A percentile compares a stretch with the other conserved stretches of the same genome.
Evolutionary conservation across 2,888 invertebrate species (phyloP).

Genomic region (Heliothis peltigera): DNA sequence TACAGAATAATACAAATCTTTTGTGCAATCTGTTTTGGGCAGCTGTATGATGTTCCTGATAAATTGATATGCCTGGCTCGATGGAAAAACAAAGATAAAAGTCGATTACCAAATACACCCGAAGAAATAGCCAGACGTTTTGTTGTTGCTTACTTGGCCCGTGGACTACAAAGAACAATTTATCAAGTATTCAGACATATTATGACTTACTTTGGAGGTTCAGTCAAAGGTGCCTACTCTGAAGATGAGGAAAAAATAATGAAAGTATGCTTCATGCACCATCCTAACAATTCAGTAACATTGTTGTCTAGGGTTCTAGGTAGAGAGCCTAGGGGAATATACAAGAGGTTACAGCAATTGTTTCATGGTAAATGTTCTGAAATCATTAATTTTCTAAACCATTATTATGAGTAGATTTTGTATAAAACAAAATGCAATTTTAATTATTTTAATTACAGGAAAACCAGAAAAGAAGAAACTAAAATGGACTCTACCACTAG

Average conservation of each 20-base stretch:
- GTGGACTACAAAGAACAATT: slow-evolving; percentile 76
- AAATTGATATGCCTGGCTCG: slow-evolving; percentile 75
- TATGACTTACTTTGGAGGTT: slow-evolving; percentile 65
- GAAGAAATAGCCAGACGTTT: slow-evolving; percentile 75
- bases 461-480: slow-evolving; percentile 67
- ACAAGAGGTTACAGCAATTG: slow-evolving; percentile 67
- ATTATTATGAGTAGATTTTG: neutral
- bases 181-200: slow-evolving; percentile 78
- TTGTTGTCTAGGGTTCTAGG: slow-evolving; percentile 71
- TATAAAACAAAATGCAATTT: neutral
- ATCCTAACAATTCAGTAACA: slow-evolving; percentile 68
- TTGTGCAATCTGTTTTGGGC: slow-evolving; percentile 20
- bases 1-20: neutral
- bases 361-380: slow-evolving; percentile 62
- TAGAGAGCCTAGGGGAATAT: slow-evolving; percentile 77
- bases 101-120: slow-evolving; percentile 62
- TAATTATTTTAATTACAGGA: slow-evolving; percentile 59
- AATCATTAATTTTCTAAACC: neutral
- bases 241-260: slow-evolving; percentile 79
- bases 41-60: slow-evolving; percentile 78
- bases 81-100: slow-evolving; percentile 75
- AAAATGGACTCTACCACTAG: slow-evolving; percentile 75
- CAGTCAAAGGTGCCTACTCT: slow-evolving; percentile 70
- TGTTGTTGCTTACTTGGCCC: slow-evolving; percentile 77
- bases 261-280: slow-evolving; percentile 75